Percentiles rank a stretch among this genome's conserved stretches.
phyloP scores from a whole-genome alignment of 2,888 invertebrate genomes.

The Cephalotes varians region DNA sequence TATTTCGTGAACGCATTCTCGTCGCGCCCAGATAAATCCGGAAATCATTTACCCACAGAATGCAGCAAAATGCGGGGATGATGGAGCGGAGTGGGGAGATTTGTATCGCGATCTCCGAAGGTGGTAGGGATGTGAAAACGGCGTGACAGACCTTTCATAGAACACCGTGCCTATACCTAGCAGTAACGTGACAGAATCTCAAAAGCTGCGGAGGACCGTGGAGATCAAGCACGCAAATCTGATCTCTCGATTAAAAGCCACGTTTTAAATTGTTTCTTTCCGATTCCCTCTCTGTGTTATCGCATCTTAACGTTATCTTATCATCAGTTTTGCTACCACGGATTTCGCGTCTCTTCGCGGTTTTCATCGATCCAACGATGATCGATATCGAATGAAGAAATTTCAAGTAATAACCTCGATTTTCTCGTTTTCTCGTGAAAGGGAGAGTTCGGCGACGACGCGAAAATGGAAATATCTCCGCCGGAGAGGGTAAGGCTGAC shows the following conservation, averaged over 20 bases:
- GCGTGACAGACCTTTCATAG: conserved; percentile 77
- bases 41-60: conserved; percentile 66
- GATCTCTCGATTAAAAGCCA: conserved; percentile 30
- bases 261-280: conserved; percentile 26
- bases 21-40: conserved; percentile 14
- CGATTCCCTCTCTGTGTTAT: not conserved
- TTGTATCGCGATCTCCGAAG: conserved; percentile 63
- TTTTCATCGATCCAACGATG: conserved; percentile 27
- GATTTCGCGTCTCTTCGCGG: conserved; percentile 11
- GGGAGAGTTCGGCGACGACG: conserved; percentile 53
- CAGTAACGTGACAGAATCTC: conserved; percentile 72
- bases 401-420: conserved; percentile 1
- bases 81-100: conserved; percentile 50
- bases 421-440: conserved; percentile 56
- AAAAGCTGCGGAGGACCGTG: conserved; percentile 57
- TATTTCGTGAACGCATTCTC: not conserved
- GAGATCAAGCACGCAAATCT: conserved; percentile 57
- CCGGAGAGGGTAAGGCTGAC: conserved; percentile 58
- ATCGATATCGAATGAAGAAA: conserved; percentile 4
- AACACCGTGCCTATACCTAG: conserved; percentile 69
- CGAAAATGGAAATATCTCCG: conserved; percentile 33
- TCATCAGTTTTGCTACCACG: not conserved
- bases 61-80: conserved; percentile 51
- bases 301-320: conserved; percentile 9
- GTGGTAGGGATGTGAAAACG: conserved; percentile 74